Base-by-base conservation (phyloP, 2,797 vertebrate species). In the Falco naumanni region DNA sequence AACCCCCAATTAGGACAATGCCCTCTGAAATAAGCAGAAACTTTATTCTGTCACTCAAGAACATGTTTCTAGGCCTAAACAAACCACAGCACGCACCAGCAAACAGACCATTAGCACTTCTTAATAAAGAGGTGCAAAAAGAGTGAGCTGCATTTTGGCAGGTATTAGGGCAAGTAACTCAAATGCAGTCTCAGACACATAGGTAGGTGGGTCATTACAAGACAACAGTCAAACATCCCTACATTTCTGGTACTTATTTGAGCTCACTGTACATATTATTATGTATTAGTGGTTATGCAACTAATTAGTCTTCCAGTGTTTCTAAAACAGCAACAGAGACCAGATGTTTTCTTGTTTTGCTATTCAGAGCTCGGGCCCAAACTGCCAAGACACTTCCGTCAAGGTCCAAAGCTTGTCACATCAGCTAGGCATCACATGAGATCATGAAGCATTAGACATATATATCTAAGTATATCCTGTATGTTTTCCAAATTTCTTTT, bases 301-400 rank as follows among this genome's bases (percentile, higher is more conserved):
- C 53, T 72, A 65, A 94, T 84, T 86, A 86, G 65, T 29, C 50
- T 79, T 57, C 34, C 8, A 51, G 37, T 39, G 60, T 88, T 94
- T 95, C 90, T 89, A 75, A 80, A 95, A 80, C 70, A 88, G 50
- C 74, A 96, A 21, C 41, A 79, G 50, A 66, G 47, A 88, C 21
- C 94, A 95, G 84, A 94, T 78, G 74, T 71, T 96, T 94, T 92
- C 66, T 95, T 95, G 53, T 59, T 95, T 91, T 90, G 31, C 37
- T 87, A 2, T 64, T 60, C 64, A 94, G 87, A 92, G 71, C 65
- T 83, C 56, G 29, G 37, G 76, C 61, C 70, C 56, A 74, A 79
- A 61, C 53, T 90, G 84, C 47, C 78, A 89, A 54, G 72, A 54
- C 33, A 34, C 47, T 75, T 75, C 57, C 0, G 0, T 69, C 87